Base-by-base conservation (phyloP, 2,113 vertebrate genomes). In the Terrapene triunguis region DNA sequence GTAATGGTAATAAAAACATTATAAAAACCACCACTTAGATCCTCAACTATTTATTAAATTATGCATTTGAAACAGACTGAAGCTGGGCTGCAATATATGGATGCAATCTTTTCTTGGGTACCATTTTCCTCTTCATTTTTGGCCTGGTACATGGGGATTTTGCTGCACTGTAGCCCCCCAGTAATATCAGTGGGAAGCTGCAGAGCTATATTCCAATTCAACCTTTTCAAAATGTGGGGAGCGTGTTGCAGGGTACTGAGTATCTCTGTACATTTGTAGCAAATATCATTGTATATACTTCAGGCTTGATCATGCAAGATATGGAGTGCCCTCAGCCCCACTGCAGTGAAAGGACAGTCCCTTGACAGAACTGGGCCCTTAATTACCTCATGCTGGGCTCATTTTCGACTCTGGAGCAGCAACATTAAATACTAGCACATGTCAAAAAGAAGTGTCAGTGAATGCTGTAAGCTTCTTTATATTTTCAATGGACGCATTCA, bases 191-290 rank as follows among this genome's bases (percentile, higher is more conserved):
- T 16, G 16, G 6, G 48, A 92, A 74, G n/a, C 87, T 90, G 55
- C 9, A 53, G 47, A 62, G 51, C 5, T 54, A 27, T 32, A 21
- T 27, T 50, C 72, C 47, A 42, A 5, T 13, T 89, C 22, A 87
- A 42, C 27, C 48, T 16, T 51, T 11, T 55, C 51, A 84, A 80
- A 89, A 86, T 82, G 3, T 5, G 14, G 8, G 35, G 3, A 25
- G 22, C 16, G 44, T 74, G 38, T 74, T 11, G 22, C 72, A 44
- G n/a, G 62, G 1, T 54, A 78, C 89, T 4, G 0, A 50, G 25
- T 16, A 88, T 85, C 87, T 76, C 22, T 0, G 0, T 6, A 0
- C 8, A 5, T 21, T 2, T 42, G 57, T 81, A 22, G n/a, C 22
- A 83, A 87, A 57, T 51, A 44, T 10, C 8, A 22, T 10, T 74